phyloP scores from a whole-genome alignment of 2,113 vertebrate genomes.

The Callorhinus ursinus region DNA sequence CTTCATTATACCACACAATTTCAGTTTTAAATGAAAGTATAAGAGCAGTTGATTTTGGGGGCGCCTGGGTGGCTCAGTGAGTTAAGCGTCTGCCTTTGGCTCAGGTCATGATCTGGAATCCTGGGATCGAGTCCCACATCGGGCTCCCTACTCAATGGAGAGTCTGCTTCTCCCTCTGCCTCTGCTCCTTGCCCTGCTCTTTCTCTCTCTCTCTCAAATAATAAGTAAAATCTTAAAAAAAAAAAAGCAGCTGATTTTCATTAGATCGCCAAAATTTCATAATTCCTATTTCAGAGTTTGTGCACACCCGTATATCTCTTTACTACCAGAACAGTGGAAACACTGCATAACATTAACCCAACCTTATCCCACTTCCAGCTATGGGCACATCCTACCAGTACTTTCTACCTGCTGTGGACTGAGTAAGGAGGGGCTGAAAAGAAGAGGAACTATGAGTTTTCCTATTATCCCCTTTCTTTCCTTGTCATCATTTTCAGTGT shows the following conservation, averaged over 20 bases:
- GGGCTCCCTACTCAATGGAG: not conserved
- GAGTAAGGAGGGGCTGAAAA: not conserved
- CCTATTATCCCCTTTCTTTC: not conserved
- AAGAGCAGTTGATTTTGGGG: not conserved
- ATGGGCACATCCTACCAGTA: not conserved
- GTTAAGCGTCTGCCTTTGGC: not conserved
- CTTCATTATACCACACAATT: not conserved
- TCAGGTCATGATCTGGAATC: not conserved
- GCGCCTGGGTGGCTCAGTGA: not conserved
- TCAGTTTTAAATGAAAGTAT: not conserved
- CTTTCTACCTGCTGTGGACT: not conserved
- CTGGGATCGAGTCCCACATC: not conserved
- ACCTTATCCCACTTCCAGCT: not conserved
- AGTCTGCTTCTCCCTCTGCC: not conserved
- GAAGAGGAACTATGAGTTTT: not conserved
- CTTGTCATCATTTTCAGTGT: not conserved
- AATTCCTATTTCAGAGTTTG: not conserved
- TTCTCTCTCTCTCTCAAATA: not conserved
- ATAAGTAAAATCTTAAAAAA: not conserved
- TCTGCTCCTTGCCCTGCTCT: not conserved
- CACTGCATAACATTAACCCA: not conserved
- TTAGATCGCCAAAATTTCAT: not conserved
- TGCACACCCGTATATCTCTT: not conserved
- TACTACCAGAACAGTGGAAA: not conserved
- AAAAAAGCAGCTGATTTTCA: not conserved